These are phyloP conservation scores for Siderastrea radians DNA, from an alignment of 92 coral and sea anemone genomes.

Conservation along the genomic window DNA sequence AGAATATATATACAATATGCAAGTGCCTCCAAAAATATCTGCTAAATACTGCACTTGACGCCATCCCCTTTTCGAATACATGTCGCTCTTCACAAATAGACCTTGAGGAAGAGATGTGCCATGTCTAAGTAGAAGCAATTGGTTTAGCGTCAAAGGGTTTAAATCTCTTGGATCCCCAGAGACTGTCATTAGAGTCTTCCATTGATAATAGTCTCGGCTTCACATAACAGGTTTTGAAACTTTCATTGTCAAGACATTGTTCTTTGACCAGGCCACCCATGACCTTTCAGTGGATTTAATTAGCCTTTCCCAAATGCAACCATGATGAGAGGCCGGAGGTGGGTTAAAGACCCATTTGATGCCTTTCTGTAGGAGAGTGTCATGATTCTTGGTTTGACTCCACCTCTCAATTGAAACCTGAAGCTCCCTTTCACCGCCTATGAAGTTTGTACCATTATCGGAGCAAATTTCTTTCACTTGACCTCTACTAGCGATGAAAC, in stretches of 20 bases:
- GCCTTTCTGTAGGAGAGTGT: background rate
- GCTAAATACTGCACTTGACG: no score
- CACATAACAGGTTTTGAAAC: constrained; percentile 24
- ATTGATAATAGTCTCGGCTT: constrained; percentile 3
- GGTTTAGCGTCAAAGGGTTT: constrained; percentile 13
- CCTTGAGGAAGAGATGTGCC: constrained; percentile 13
- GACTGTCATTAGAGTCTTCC: constrained; percentile 10
- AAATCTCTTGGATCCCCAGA: constrained; percentile 22
- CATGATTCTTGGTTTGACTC: constrained; percentile 4
- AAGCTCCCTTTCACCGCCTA: constrained; percentile 28
- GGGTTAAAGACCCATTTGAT: constrained; percentile 1
- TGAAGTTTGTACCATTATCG: constrained; percentile 22
- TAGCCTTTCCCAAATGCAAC: constrained; percentile 1
- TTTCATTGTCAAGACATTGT: constrained; percentile 19
- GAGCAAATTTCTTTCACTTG: constrained; percentile 2
- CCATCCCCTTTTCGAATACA: no score
- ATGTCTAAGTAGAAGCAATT: no score
- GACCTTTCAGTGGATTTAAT: background rate
- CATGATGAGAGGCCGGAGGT: background rate
- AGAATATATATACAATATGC: no score
- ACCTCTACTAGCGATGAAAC: constrained; percentile 16
- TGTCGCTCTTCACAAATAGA: no score
- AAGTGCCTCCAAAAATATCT: no score
- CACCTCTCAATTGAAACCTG: background rate
- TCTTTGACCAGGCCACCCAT: background rate